Evolutionary conservation across 2,888 invertebrate species (phyloP).

Genomic region (Diploptera punctata): DNA sequence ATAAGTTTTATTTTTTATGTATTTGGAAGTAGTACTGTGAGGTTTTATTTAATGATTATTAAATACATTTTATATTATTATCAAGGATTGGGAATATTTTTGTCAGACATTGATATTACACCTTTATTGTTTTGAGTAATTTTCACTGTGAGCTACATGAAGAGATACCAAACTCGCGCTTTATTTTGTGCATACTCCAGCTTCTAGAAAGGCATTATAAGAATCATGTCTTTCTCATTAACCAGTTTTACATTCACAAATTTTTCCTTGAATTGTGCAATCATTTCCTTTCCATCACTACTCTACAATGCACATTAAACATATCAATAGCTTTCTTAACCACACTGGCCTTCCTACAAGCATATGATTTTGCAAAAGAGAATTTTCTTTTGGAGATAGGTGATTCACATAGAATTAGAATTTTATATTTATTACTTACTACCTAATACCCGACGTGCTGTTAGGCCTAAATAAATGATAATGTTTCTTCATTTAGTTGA

Average conservation of each 20-base stretch:
- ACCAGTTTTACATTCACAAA: too few species aligned
- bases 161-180: not conserved
- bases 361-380: not conserved
- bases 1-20: not conserved
- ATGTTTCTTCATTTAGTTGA: too few species aligned
- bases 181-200: too few species aligned
- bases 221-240: not conserved
- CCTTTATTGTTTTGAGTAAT: not conserved
- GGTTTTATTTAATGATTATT: too few species aligned
- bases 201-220: not conserved
- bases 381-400: not conserved
- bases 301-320: not conserved
- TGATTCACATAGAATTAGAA: not conserved
- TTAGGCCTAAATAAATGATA: too few species aligned
- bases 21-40: too few species aligned
- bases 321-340: not conserved
- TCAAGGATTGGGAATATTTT: not conserved
- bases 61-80: not conserved
- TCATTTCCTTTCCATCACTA: not conserved
- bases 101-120: not conserved
- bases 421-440: not conserved
- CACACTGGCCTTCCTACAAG: too few species aligned
- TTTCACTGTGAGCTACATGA: not conserved
- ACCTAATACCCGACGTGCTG: too few species aligned
- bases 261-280: too few species aligned